Evolutionary conservation across 2,797 vertebrate genomes (phyloP).

Genomic region (Molossus alvarezi): DNA sequence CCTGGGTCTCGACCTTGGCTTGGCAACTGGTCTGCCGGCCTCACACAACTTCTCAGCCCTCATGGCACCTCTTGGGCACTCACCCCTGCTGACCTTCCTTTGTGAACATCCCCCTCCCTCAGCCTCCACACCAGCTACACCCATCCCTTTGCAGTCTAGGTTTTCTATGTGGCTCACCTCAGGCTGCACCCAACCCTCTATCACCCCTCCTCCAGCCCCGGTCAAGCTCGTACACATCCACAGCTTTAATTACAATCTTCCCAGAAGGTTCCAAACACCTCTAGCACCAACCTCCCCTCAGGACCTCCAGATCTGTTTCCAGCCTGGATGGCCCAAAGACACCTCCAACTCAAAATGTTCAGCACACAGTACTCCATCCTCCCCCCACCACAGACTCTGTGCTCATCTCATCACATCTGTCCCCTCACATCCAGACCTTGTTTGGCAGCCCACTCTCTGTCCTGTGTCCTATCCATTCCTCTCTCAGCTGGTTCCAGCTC

Average conservation of each 20-base stretch:
- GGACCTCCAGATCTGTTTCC: background rate
- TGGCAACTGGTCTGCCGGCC: no score
- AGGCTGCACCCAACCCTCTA: background rate
- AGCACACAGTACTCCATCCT: background rate
- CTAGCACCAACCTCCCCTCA: background rate
- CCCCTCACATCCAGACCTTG: no score
- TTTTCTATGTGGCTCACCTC: background rate
- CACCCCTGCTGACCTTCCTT: no score
- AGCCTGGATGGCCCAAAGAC: background rate
- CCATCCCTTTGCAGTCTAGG: background rate
- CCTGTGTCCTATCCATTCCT: rapidly evolving
- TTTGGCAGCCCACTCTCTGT: rapidly evolving
- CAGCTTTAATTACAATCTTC: background rate
- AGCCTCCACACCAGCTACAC: background rate
- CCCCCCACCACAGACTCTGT: background rate
- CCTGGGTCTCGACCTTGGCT: no score
- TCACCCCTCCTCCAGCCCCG: background rate
- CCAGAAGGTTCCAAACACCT: background rate
- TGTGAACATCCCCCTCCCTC: no score
- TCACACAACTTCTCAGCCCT: no score
- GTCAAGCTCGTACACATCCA: constrained; percentile 42
- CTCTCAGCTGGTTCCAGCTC: background rate
- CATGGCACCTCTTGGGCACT: no score
- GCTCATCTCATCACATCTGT: rapidly evolving
- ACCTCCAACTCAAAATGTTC: background rate